Evolutionary conservation across 2,797 vertebrate species (phyloP).

Genomic region (Rhinella marina): DNA sequence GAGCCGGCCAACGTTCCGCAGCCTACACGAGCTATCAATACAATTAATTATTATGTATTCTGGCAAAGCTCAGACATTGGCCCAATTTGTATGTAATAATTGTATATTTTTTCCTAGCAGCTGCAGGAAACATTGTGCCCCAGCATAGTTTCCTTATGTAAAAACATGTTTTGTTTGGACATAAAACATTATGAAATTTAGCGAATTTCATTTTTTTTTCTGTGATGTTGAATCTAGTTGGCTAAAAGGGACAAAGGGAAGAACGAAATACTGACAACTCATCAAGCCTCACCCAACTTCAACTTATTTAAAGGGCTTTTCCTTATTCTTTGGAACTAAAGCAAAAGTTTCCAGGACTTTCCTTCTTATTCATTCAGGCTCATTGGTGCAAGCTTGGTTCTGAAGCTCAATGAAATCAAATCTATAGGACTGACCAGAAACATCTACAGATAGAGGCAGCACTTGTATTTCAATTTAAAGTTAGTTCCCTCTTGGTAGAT

Average conservation of each 20-base stretch:
- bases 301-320: neutral
- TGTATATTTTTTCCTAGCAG: constrained; percentile 56
- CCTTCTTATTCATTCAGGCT: too few relatives aligned
- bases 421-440: too few relatives aligned
- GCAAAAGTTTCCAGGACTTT: too few relatives aligned
- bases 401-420: too few relatives aligned
- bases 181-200: constrained; percentile 35
- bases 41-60: constrained; percentile 57
- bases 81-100: constrained; percentile 48
- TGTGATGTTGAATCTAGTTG: constrained; percentile 2
- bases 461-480: too few relatives aligned
- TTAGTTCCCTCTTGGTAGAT: too few relatives aligned
- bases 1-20: constrained; percentile 44
- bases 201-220: constrained; percentile 8
- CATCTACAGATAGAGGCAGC: too few relatives aligned
- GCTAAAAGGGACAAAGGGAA: constrained; percentile 7
- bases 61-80: constrained; percentile 41
- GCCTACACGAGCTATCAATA: constrained; percentile 54
- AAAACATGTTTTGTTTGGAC: constrained; percentile 60
- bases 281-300: neutral
- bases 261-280: neutral
- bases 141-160: constrained; percentile 59
- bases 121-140: constrained; percentile 54
- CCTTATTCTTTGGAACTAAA: neutral
- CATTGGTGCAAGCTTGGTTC: too few relatives aligned